Percentiles rank a stretch among this genome's conserved stretches.
phyloP scores from a whole-genome alignment of 2,797 vertebrate genomes.

The Chelmon rostratus region DNA sequence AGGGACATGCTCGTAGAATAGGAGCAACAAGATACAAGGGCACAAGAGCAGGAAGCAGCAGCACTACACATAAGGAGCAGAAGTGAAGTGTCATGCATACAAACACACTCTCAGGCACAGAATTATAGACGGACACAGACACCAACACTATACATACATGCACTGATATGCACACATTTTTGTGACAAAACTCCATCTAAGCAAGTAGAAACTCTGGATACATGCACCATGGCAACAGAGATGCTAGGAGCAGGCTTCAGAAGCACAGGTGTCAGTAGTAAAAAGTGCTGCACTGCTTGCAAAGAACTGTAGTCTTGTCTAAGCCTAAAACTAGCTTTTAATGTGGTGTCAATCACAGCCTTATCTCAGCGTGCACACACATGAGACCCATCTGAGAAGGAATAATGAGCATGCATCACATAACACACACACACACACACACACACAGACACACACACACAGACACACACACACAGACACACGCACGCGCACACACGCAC shows the following conservation, averaged over 20 bases:
- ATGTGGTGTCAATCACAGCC: slow-evolving; percentile 55
- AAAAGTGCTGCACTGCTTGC: slow-evolving; percentile 28
- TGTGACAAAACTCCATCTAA: slow-evolving; percentile 45
- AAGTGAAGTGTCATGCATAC: slow-evolving; percentile 46
- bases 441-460: slow-evolving; percentile 18
- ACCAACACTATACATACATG: slow-evolving; percentile 30
- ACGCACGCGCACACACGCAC: slow-evolving; percentile 33
- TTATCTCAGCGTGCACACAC: slow-evolving; percentile 31
- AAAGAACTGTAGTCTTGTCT: slow-evolving; percentile 27
- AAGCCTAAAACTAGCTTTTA: slow-evolving; percentile 32
- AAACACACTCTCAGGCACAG: slow-evolving; percentile 21
- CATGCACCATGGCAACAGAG: slow-evolving; percentile 40
- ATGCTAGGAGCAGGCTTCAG: slow-evolving; percentile 36
- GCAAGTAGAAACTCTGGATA: slow-evolving; percentile 15
- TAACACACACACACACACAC: slow-evolving; percentile 19
- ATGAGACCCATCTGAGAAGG: slow-evolving; percentile 41
- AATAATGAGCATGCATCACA: slow-evolving; percentile 55
- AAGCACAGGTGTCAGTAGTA: slow-evolving; percentile 38
- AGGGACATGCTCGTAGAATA: slow-evolving; percentile 35
- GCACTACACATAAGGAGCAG: slow-evolving; percentile 26
- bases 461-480: slow-evolving; percentile 20
- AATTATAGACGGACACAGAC: slow-evolving; percentile 21
- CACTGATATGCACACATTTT: slow-evolving; percentile 26
- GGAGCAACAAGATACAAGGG: slow-evolving; percentile 49
- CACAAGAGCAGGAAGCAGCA: slow-evolving; percentile 38